Conservation (phyloP, 2,888 invertebrate genomes). For the Chrysolina haemoptera region DNA sequence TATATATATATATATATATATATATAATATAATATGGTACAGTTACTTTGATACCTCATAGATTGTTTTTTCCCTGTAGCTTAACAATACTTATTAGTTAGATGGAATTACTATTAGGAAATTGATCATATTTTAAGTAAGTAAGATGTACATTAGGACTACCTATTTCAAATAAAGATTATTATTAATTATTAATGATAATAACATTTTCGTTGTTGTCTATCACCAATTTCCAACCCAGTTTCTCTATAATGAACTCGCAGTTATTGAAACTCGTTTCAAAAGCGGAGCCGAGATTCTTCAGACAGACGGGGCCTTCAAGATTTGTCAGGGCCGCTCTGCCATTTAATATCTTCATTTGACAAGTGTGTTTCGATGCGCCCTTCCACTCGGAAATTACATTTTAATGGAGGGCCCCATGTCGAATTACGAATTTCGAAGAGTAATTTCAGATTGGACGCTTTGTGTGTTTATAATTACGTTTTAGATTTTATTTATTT, state of each 20-base stretch:
- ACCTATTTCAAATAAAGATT: too few relatives aligned
- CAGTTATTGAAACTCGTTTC: constrained; percentile 27
- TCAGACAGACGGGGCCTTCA: not conserved
- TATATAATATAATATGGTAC: too few relatives aligned
- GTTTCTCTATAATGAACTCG: constrained; percentile 19
- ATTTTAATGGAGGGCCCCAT: constrained; percentile 43
- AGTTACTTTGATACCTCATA: too few relatives aligned
- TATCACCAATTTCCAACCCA: not conserved
- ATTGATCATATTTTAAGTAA: too few relatives aligned
- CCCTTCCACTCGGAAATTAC: constrained; percentile 48
- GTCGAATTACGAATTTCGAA: constrained; percentile 34
- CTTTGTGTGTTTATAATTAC: constrained; percentile 42
- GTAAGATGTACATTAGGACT: too few relatives aligned
- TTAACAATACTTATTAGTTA: too few relatives aligned
- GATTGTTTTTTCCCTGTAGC: too few relatives aligned
- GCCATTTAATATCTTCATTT: constrained; percentile 54
- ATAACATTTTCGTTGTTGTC: too few relatives aligned
- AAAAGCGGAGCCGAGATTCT: not conserved
- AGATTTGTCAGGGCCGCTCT: constrained; percentile 26
- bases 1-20: too few relatives aligned
- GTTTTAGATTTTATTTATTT: constrained; percentile 33
- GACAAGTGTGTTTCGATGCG: constrained; percentile 48
- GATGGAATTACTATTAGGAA: too few relatives aligned
- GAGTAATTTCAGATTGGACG: constrained; percentile 36
- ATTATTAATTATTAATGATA: too few relatives aligned